phyloP scores from a whole-genome alignment of 2,113 vertebrate species.

The Apodemus speciosus region DNA sequence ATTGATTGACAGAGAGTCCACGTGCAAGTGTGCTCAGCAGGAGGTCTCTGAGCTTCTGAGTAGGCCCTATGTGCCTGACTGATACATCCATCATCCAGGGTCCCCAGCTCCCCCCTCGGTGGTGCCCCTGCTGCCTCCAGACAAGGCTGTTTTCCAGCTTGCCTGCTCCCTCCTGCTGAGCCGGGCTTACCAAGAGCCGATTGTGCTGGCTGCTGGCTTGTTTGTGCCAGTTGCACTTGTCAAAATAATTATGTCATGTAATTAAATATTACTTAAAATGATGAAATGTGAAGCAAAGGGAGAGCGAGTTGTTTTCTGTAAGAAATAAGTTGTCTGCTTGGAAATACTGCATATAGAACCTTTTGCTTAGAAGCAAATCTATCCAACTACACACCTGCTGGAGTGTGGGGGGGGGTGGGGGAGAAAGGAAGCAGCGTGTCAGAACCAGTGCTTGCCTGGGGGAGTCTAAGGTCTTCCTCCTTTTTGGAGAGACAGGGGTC shows the following conservation, averaged over 20 bases:
- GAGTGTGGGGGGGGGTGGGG: rapidly evolving
- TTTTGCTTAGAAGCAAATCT: background rate
- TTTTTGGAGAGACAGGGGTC: background rate
- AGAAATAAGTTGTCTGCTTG: background rate
- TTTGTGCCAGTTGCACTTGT: slow-evolving; percentile 33
- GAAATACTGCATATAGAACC: background rate
- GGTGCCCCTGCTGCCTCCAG: background rate
- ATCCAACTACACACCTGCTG: rapidly evolving
- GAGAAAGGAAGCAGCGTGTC: rapidly evolving
- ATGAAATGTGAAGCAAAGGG: background rate
- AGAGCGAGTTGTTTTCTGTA: background rate
- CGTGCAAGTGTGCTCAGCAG: rapidly evolving
- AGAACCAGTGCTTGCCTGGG: rapidly evolving
- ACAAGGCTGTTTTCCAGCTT: background rate
- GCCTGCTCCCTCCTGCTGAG: background rate
- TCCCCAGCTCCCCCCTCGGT: background rate
- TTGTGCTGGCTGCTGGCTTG: background rate
- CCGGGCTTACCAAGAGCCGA: background rate
- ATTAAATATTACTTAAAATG: slow-evolving; percentile 55
- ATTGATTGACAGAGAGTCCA: background rate
- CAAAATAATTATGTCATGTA: slow-evolving; percentile 62
- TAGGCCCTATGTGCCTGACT: rapidly evolving
- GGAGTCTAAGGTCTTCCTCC: no score
- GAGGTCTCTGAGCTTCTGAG: background rate
- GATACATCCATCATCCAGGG: background rate